These are phyloP conservation scores for Sebastiscus albofasciatus DNA, from an alignment of 2,797 vertebrate genomes.

Conservation along the genomic window DNA sequence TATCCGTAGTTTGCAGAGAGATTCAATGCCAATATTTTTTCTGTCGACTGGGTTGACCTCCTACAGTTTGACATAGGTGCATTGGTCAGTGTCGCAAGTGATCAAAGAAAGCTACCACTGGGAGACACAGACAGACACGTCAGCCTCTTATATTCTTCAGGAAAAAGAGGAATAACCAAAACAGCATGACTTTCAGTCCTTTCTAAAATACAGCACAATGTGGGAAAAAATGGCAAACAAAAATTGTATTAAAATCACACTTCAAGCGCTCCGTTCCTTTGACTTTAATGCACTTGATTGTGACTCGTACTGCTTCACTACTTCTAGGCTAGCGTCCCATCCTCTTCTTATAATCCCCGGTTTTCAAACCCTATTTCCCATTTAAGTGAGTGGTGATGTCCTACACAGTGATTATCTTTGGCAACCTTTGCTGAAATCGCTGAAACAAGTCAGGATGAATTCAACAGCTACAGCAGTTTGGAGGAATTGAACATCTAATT, in stretches of 20 bases:
- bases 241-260: background rate
- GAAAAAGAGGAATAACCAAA: background rate
- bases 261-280: background rate
- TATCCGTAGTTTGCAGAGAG: no score
- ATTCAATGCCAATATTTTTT: no score
- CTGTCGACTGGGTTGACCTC: background rate
- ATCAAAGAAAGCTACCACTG: background rate
- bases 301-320: background rate
- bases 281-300: constrained; percentile 9
- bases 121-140: background rate
- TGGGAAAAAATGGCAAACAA: background rate
- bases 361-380: constrained; percentile 34
- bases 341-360: constrained; percentile 1
- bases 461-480: constrained; percentile 43
- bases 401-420: constrained; percentile 45
- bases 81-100: background rate
- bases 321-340: background rate
- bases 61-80: background rate
- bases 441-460: constrained; percentile 42
- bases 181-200: background rate
- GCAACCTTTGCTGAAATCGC: constrained; percentile 53
- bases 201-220: background rate
- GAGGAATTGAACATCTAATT: constrained; percentile 59
- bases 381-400: constrained; percentile 28
- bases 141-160: background rate